Conservation (phyloP, 2,113 vertebrate genomes). For the Heloderma charlesbogerti region DNA sequence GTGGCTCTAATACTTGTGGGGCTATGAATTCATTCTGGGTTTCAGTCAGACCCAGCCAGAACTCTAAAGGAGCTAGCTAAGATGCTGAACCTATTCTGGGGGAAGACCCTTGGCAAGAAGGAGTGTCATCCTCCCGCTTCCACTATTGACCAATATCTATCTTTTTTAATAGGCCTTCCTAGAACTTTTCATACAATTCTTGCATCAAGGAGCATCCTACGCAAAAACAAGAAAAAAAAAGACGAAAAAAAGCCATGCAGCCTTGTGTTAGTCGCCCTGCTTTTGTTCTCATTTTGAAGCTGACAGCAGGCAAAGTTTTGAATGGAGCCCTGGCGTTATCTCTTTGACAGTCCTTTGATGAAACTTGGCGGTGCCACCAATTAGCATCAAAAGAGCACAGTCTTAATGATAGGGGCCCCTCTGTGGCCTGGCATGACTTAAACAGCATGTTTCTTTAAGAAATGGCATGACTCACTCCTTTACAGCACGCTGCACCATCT, state of each 20-base stretch:
- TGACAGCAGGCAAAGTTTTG: constrained; percentile 66
- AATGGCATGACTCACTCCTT: constrained; percentile 74
- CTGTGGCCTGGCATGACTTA: constrained; percentile 69
- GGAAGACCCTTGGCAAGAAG: neutral
- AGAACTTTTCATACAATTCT: constrained; percentile 17
- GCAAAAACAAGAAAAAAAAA: constrained; percentile 39
- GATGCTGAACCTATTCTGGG: too few species aligned
- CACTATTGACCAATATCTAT: neutral
- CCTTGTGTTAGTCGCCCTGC: constrained; percentile 40
- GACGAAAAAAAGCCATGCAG: constrained; percentile 36
- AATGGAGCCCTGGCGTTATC: constrained; percentile 66
- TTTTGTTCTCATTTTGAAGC: constrained; percentile 71
- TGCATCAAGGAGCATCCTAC: constrained; percentile 45
- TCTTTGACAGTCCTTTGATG: constrained; percentile 69
- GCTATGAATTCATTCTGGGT: too few species aligned
- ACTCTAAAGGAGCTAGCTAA: too few species aligned
- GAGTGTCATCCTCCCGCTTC: neutral
- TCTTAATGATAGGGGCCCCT: constrained; percentile 75
- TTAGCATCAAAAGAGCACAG: constrained; percentile 76
- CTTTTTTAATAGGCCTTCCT: neutral
- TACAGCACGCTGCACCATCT: constrained; percentile 72
- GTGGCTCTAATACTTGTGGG: too few species aligned
- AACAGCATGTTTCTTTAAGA: constrained; percentile 75
- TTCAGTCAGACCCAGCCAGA: too few species aligned
- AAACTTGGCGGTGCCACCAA: constrained; percentile 61